Evolutionary conservation across 2,888 invertebrate genomes (phyloP).

Genomic region (Lysandra bellargus): DNA sequence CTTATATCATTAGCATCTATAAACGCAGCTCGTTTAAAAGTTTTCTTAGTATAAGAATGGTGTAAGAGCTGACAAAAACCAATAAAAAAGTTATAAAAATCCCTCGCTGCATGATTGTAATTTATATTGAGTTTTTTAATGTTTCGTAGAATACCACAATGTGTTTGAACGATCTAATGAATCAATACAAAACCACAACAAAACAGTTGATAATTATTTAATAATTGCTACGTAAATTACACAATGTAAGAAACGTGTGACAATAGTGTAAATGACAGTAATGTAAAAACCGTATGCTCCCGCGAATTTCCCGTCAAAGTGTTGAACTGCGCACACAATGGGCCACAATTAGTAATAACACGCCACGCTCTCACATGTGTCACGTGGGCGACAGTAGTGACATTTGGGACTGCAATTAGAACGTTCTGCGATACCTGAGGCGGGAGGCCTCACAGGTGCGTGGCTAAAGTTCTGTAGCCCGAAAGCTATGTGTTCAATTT

Average conservation of each 20-base stretch:
- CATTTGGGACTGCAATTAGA: not conserved
- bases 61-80: not conserved
- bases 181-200: not conserved
- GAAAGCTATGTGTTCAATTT: not conserved
- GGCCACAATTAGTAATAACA: not conserved
- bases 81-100: not conserved
- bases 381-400: not conserved
- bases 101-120: not conserved
- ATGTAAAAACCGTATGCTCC: slow-evolving; percentile 8
- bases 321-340: not conserved
- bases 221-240: slow-evolving; percentile 7
- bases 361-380: not conserved
- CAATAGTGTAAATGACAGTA: not conserved
- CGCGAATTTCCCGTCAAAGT: not conserved
- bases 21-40: not conserved
- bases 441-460: not conserved
- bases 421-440: not conserved
- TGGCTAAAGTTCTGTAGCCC: not conserved
- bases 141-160: not conserved
- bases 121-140: too few relatives aligned
- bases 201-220: not conserved
- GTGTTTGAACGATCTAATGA: not conserved
- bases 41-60: too few relatives aligned
- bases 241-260: slow-evolving; percentile 1
- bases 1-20: not conserved